Evolutionary conservation across 2,113 vertebrate species (phyloP).

Genomic region (Tiliqua scincoides): DNA sequence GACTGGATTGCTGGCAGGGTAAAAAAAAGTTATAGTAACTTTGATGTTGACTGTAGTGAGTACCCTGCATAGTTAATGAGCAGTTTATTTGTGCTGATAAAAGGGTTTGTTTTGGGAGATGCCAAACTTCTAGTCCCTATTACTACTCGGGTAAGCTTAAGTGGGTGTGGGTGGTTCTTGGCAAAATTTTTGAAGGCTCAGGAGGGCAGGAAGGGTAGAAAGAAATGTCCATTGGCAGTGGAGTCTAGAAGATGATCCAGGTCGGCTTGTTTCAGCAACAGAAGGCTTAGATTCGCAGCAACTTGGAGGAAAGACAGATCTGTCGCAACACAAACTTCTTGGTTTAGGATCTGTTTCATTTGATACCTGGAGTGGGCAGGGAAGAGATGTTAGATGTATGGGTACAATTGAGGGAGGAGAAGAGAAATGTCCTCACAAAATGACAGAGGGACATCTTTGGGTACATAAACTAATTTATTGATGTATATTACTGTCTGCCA

Average conservation of each 20-base stretch:
- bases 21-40: not conserved
- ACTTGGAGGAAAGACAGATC: not conserved
- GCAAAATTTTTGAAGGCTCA: not conserved
- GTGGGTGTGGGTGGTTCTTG: not conserved
- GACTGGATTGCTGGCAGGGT: constrained; percentile 65
- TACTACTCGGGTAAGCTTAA: not conserved
- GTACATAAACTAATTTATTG: too few species aligned
- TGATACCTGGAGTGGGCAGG: too few species aligned
- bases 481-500: too few species aligned
- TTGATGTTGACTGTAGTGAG: too few species aligned
- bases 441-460: too few species aligned
- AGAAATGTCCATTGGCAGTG: not conserved
- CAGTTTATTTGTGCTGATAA: not conserved
- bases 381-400: too few species aligned
- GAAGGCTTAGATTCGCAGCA: not conserved
- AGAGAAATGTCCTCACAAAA: too few species aligned
- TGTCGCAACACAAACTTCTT: not conserved
- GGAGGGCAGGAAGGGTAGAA: not conserved
- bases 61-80: too few species aligned
- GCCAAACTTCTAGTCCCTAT: not conserved
- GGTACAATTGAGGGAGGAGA: too few species aligned
- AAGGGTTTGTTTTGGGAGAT: not conserved
- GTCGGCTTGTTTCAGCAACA: not conserved
- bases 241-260: not conserved
- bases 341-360: too few species aligned